Evolutionary conservation across 2,113 vertebrate species (phyloP).

Genomic region (Oenanthe oenanthe): DNA sequence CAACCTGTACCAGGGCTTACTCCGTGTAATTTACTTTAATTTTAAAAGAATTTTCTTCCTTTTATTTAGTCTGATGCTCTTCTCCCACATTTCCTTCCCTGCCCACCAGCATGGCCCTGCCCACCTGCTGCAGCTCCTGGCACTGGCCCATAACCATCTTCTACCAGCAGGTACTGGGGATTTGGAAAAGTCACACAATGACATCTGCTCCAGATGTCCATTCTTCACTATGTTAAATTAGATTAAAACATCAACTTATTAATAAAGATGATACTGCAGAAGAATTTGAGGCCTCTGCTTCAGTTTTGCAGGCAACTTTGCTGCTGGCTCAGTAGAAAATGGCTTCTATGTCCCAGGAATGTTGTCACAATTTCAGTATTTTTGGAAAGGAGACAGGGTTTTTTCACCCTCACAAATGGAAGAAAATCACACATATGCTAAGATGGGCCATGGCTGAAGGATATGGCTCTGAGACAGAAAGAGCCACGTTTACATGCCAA

Average conservation of each 20-base stretch:
- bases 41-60: background rate
- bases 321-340: background rate
- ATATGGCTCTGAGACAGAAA: background rate
- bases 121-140: background rate
- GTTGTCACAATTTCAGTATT: background rate
- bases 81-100: background rate
- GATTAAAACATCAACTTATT: background rate
- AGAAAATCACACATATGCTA: background rate
- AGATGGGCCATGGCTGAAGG: background rate
- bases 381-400: background rate
- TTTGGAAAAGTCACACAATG: background rate
- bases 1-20: background rate
- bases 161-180: background rate
- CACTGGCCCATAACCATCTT: background rate
- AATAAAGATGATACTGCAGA: background rate
- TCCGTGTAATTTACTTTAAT: background rate
- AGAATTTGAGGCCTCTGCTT: background rate
- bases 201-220: background rate
- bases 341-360: background rate
- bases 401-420: background rate
- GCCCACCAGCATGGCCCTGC: background rate
- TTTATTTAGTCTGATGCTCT: background rate
- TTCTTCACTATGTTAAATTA: background rate
- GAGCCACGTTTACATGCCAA: rapidly evolving
- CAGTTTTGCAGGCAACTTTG: background rate